phyloP scores from a whole-genome alignment of 1,140 invertebrate species.

The Drosophila nannoptera region DNA sequence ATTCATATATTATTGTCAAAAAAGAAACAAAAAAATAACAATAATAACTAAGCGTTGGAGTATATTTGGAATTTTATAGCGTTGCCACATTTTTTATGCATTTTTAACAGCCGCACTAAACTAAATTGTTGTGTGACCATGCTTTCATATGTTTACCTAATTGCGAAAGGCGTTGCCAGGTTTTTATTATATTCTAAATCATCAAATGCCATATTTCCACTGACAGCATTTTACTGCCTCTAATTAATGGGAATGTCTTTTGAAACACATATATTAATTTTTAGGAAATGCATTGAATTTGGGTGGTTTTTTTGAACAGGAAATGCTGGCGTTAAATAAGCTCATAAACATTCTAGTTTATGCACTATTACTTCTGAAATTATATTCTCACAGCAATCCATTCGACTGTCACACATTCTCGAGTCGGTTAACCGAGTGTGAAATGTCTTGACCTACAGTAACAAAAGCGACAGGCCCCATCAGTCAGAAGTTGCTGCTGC shows the following conservation, averaged over 20 bases:
- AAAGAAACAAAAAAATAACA: neutral
- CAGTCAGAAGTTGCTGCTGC: neutral
- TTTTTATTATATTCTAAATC: neutral
- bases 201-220: neutral
- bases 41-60: too few species aligned
- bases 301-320: neutral
- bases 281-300: too few species aligned
- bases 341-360: neutral
- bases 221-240: neutral
- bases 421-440: conserved; percentile 39
- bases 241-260: too few species aligned
- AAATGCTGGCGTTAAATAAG: neutral
- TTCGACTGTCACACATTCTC: conserved; percentile 24
- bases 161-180: neutral
- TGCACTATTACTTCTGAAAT: neutral
- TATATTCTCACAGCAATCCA: conserved; percentile 19
- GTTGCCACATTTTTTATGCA: neutral
- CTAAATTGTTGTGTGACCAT: neutral
- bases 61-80: too few species aligned
- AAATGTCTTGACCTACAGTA: conserved; percentile 70
- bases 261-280: too few species aligned
- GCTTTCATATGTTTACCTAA: neutral
- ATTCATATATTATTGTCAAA: neutral
- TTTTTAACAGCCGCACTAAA: neutral
- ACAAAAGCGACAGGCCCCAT: conserved; percentile 13